Conservation (phyloP, 1,140 invertebrate genomes). For the Drosophila chauvacae region DNA sequence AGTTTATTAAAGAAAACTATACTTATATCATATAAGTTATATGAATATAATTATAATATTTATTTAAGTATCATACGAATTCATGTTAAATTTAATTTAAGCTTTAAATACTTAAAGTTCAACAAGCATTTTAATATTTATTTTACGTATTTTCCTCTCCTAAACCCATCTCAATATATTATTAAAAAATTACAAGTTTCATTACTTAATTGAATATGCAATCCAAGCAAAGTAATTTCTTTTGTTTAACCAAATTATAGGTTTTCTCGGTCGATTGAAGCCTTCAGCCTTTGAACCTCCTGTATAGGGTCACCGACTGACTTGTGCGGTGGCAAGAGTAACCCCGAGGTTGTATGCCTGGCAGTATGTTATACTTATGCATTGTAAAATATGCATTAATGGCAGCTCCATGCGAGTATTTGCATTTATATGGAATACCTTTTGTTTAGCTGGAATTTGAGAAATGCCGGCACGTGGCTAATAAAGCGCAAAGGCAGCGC, state of each 20-base stretch:
- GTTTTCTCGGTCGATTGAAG: no score
- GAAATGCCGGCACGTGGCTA: conserved; percentile 66
- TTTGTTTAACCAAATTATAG: conserved; percentile 12
- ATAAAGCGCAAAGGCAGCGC: conserved; percentile 52
- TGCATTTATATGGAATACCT: conserved; percentile 74
- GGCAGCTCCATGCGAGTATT: conserved; percentile 48
- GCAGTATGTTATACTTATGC: conserved; percentile 38
- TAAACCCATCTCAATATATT: no score
- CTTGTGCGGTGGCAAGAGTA: not conserved
- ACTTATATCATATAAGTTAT: not conserved
- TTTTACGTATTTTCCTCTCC: not conserved
- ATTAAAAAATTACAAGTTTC: not conserved
- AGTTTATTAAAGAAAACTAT: not conserved
- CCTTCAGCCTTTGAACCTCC: not conserved
- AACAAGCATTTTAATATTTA: not conserved
- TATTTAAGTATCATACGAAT: not conserved
- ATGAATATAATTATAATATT: not conserved
- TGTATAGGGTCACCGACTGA: not conserved
- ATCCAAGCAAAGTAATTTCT: not conserved
- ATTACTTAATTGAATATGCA: not conserved
- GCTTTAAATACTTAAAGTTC: not conserved
- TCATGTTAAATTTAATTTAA: not conserved
- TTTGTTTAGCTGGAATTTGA: conserved; percentile 32
- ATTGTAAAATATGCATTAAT: conserved; percentile 70
- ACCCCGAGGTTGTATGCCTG: not conserved